These are phyloP conservation scores for Volucella inanis DNA, from an alignment of 2,888 invertebrate genomes.

Conservation along the genomic window DNA sequence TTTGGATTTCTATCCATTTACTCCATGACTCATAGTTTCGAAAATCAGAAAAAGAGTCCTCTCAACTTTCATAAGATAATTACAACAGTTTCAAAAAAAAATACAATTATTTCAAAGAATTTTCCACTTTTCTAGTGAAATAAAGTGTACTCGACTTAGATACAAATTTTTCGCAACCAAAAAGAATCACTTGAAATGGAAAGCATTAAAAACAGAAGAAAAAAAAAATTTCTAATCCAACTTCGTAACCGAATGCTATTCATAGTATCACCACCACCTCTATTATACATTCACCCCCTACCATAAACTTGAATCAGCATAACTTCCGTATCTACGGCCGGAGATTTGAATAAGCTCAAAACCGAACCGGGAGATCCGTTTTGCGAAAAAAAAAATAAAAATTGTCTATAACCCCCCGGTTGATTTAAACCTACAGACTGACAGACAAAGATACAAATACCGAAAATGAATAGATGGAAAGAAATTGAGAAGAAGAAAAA, in stretches of 20 bases:
- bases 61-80: neutral
- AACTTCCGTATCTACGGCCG: conserved; percentile 33
- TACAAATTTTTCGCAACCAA: conserved; percentile 6
- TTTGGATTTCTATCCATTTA: no score
- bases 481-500: neutral
- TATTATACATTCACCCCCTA: neutral
- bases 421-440: conserved; percentile 23
- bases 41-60: neutral
- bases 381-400: neutral
- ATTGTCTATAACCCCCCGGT: neutral
- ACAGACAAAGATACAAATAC: conserved; percentile 8
- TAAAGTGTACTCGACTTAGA: neutral
- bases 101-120: neutral
- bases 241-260: conserved; percentile 1
- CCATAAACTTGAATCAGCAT: conserved; percentile 13
- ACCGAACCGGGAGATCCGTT: conserved; percentile 4
- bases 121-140: conserved; percentile 25
- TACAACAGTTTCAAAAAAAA: neutral
- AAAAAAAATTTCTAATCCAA: neutral
- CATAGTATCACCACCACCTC: neutral
- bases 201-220: neutral
- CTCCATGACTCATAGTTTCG: conserved; percentile 12
- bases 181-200: conserved; percentile 11
- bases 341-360: conserved; percentile 16
- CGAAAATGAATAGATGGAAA: conserved; percentile 18